Evolutionary conservation across 2,888 invertebrate species (phyloP), one percentile per base, ranked within the genome.

Genomic region (Athalia circularis): DNA sequence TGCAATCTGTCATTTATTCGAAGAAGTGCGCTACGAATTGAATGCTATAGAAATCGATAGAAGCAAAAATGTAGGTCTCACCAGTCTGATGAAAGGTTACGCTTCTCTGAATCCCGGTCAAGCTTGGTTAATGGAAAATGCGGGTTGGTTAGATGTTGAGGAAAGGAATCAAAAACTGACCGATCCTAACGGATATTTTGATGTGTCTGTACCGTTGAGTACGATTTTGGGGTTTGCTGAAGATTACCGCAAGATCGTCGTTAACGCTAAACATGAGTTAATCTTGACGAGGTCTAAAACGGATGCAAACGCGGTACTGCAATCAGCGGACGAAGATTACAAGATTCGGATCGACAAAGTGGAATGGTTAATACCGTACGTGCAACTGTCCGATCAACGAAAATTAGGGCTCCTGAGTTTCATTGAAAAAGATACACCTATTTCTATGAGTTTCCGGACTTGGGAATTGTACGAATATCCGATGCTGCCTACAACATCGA

Each of bases 1-100:
- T 80, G 82, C 82, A 52, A 79, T 86, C 11, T 82, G 84, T 11
- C 83, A 85, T 81, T 65, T 88, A 7, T 88, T 88, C 80, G 86
- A 87, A 78, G 86, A 83, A 82, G 86, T 88, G 77, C 84, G 88
- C 6, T 89, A 88, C 82, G 86, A 88, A 80, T 47, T 88, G 11
- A 88, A 87, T 80, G 87, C 85, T 52, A 80, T 86, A n/a, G 86
- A 87, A 81, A 85, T 89, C 62, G 86, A 88, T 84, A 80, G 82
- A 5, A 82, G 65, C 13, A 84, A 86, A 80, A 87, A 88, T 84
- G 82, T 86, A 45, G 88, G 88, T n/a, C 81, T 88, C 8, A 86
- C 87, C 45, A 83, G 86, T 9, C 81, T 84, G 7, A 85, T 89
- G 65, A 89, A 90, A 85, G 85, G 85, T 75, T 88, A 83, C 80